Evolutionary conservation across 2,797 vertebrate genomes (phyloP).

Genomic region (Catamblyrhynchus diadema): DNA sequence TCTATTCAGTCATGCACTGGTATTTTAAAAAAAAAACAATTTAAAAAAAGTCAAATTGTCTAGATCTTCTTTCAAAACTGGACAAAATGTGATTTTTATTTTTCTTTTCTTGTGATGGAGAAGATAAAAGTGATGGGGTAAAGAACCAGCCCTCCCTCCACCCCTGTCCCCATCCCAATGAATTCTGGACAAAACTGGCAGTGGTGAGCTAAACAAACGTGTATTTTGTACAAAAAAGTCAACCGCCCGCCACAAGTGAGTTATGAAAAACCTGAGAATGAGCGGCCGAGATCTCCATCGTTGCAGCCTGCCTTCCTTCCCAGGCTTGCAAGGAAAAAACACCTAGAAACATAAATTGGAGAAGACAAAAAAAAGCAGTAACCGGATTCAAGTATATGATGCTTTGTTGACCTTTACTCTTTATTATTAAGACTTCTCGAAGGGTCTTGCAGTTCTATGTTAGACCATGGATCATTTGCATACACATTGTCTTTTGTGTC

Average conservation of each 20-base stretch:
- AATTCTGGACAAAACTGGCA: slow-evolving; percentile 72
- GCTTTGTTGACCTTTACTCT: slow-evolving; percentile 75
- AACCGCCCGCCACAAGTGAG: slow-evolving; percentile 61
- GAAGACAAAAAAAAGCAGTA: slow-evolving; percentile 69
- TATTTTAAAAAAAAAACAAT: not conserved
- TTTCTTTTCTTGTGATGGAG: slow-evolving; percentile 31
- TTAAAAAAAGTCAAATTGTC: not conserved
- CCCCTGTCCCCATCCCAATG: not conserved
- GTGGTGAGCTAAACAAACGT: slow-evolving; percentile 35
- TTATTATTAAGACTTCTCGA: slow-evolving; percentile 78
- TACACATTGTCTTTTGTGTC: slow-evolving; percentile 92
- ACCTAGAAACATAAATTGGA: slow-evolving; percentile 36
- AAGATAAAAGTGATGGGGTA: slow-evolving; percentile 51
- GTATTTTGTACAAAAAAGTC: slow-evolving; percentile 20
- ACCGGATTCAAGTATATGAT: slow-evolving; percentile 72
- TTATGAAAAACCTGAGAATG: slow-evolving; percentile 15
- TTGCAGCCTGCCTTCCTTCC: slow-evolving; percentile 45
- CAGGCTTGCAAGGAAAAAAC: slow-evolving; percentile 57
- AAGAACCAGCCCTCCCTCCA: slow-evolving; percentile 18
- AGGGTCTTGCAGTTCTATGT: slow-evolving; percentile 93
- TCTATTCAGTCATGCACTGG: slow-evolving; percentile 42
- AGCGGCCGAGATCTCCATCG: slow-evolving; percentile 57
- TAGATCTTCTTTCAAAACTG: slow-evolving; percentile 48
- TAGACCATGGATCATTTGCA: slow-evolving; percentile 88
- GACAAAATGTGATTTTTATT: slow-evolving; percentile 22